phyloP scores from a whole-genome alignment of 2,797 vertebrate species.

The Pelochelys cantorii region DNA sequence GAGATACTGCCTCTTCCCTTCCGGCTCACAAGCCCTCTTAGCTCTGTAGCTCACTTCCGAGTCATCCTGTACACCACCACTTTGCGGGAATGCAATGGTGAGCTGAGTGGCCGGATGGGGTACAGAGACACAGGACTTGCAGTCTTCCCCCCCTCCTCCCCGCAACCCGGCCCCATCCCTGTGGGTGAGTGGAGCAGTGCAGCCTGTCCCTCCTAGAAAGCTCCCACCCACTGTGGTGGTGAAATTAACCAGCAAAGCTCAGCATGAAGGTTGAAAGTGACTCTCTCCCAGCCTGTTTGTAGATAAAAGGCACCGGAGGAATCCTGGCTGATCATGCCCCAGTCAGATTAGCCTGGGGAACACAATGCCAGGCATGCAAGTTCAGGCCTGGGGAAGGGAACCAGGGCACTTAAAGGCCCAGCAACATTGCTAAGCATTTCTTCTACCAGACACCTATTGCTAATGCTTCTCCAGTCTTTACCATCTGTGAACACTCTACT shows the following conservation, averaged over 20 bases:
- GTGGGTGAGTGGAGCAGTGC: fast-evolving
- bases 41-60: neutral
- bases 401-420: neutral
- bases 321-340: neutral
- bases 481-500: neutral
- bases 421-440: neutral
- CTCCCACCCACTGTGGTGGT: neutral
- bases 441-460: neutral
- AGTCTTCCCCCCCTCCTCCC: too few relatives aligned
- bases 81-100: fast-evolving
- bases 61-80: neutral
- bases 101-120: neutral
- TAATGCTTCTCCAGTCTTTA: neutral
- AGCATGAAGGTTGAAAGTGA: conserved; percentile 43
- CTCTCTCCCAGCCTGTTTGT: conserved; percentile 15
- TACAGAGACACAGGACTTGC: fast-evolving
- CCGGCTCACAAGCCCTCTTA: neutral
- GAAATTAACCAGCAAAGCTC: conserved; percentile 10
- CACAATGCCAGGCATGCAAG: neutral
- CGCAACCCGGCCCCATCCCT: neutral
- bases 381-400: neutral
- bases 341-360: neutral
- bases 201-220: neutral
- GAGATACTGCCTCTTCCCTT: neutral
- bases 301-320: conserved; percentile 52